Evolutionary conservation across 1,140 invertebrate species (phyloP), one percentile per base, ranked within the genome.

Genomic region (Diorhabda sublineata): DNA sequence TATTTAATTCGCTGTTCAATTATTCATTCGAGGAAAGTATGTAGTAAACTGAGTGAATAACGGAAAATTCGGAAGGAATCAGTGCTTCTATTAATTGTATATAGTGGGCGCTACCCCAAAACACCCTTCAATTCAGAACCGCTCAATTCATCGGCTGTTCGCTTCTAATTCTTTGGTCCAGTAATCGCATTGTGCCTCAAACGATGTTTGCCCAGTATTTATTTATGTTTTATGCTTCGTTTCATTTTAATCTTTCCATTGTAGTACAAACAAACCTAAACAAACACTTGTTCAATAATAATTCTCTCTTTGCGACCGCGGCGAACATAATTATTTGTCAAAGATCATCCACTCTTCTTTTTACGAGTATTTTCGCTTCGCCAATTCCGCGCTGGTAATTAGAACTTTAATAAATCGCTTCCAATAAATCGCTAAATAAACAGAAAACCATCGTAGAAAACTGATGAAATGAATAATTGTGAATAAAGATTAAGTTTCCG

Each of bases 171-270:
- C 73, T 75, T 75, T 73, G 68, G 73, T 73, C 70, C 66, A 71
- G 68, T 76, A 74, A 70, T 71, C 72, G 72, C 70, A 75, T 76
- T 76, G 72, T 76, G 70, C 68, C 60, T 6, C 71, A 73, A 74
- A 60, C 74, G 67, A 73, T 76, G 75, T 76, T 76, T 76, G 72
- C 72, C 67, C 75, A 74, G 69, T 72, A 70, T 75, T 76, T 76
- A 76, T 76, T 75, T 76, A 75, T 76, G 75, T 75, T 70, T 76
- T 75, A 70, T 76, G 75, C 75, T 75, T 75, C 68, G 75, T 74
- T 76, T 76, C 71, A 74, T 76, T 76, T 76, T 76, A 76, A 76
- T 76, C 75, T 76, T 76, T 76, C 74, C 74, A 76, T 73, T 70
- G 69, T 63, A 68, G 65, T 64, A 65, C 69, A 76, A 76, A 75